These are phyloP conservation scores for Hyperoodon ampullatus DNA, from an alignment of 2,113 vertebrate genomes.

Conservation along the genomic window DNA sequence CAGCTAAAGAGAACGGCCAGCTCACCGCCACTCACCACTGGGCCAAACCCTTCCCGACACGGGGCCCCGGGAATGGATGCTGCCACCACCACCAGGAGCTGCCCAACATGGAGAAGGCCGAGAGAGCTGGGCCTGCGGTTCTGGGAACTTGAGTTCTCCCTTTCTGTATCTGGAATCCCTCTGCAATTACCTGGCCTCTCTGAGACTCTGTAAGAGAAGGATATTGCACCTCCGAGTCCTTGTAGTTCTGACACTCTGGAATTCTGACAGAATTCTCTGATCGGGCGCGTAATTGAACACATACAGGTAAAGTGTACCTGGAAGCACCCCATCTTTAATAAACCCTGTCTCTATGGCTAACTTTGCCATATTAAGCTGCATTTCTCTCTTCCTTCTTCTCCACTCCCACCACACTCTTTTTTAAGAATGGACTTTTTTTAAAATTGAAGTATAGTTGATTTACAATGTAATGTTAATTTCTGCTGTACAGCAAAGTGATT, in stretches of 20 bases:
- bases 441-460: neutral
- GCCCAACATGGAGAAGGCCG: neutral
- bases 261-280: neutral
- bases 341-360: neutral
- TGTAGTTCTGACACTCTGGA: neutral
- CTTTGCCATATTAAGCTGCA: neutral
- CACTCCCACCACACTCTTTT: neutral
- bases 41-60: neutral
- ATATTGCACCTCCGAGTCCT: neutral
- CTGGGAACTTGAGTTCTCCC: neutral
- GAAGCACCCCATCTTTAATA: neutral
- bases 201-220: neutral
- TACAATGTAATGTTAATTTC: neutral
- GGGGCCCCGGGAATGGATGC: neutral
- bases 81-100: fast-evolving
- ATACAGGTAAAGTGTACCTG: neutral
- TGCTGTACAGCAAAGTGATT: neutral
- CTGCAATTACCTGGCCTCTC: neutral
- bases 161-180: neutral
- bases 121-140: neutral
- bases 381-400: neutral
- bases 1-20: neutral
- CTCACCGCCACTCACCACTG: neutral
- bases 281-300: neutral
- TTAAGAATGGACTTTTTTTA: neutral